These are phyloP conservation scores for Columba janthina DNA, from an alignment of 2,113 vertebrate genomes.

Conservation along the genomic window DNA sequence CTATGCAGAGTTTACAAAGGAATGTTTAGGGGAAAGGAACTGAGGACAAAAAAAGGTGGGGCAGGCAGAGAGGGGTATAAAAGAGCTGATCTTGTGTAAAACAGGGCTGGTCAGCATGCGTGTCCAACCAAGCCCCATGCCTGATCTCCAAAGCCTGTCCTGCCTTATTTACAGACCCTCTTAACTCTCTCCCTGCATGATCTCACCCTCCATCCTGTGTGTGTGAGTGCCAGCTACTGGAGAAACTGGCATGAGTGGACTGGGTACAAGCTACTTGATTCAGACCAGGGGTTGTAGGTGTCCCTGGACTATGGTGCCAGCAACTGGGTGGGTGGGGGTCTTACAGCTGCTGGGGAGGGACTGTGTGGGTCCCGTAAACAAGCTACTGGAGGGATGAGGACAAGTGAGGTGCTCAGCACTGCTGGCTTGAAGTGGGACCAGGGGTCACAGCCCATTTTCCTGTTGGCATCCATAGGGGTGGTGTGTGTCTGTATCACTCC, in stretches of 20 bases:
- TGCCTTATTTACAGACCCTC: not conserved
- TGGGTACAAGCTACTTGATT: fast-evolving
- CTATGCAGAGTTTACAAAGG: not conserved
- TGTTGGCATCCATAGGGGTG: not conserved
- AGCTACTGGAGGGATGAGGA: not conserved
- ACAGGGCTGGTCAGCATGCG: fast-evolving
- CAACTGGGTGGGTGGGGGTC: fast-evolving
- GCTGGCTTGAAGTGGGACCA: not conserved
- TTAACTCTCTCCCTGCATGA: not conserved
- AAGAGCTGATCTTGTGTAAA: not conserved
- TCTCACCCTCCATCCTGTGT: not conserved
- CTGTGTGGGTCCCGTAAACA: not conserved
- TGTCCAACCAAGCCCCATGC: not conserved
- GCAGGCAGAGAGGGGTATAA: not conserved
- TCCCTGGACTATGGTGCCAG: not conserved
- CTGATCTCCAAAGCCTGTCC: not conserved
- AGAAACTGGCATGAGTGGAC: fast-evolving
- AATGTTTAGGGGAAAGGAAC: not conserved
- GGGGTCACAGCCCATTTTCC: fast-evolving
- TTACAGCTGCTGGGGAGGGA: not conserved
- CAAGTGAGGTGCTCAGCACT: fast-evolving
- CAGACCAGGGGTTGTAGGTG: not conserved
- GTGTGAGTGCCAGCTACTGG: not conserved
- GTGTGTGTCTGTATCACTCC: fast-evolving
- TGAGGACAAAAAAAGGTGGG: not conserved